These are phyloP conservation scores for Falco naumanni DNA, from an alignment of 2,797 vertebrate genomes.

Conservation along the genomic window DNA sequence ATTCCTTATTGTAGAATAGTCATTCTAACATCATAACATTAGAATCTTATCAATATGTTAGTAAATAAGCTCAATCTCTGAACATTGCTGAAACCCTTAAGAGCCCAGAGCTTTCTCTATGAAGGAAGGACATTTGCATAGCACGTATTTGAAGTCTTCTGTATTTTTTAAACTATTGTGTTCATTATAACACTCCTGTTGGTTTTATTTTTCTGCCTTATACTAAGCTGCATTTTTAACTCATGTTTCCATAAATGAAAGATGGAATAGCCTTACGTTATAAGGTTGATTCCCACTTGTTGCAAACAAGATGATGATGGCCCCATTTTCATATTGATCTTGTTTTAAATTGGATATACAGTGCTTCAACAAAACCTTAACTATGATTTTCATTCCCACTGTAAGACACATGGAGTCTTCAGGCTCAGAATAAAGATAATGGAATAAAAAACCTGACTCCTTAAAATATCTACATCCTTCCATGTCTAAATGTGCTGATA, in stretches of 20 bases:
- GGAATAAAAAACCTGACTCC: background rate
- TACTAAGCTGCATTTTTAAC: background rate
- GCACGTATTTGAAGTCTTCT: background rate
- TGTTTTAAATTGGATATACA: slow-evolving; percentile 11
- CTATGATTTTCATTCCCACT: background rate
- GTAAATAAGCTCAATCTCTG: background rate
- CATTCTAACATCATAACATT: background rate
- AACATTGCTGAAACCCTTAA: background rate
- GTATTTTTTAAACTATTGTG: background rate
- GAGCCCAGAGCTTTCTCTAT: background rate
- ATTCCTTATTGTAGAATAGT: background rate
- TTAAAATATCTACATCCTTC: background rate
- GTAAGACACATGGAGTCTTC: background rate
- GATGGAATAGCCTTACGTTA: background rate
- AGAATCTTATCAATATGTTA: background rate
- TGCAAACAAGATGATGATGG: background rate
- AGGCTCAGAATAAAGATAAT: slow-evolving; percentile 19
- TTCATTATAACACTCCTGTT: background rate
- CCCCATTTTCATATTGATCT: background rate
- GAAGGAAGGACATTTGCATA: background rate
- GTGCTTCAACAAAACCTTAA: slow-evolving; percentile 18
- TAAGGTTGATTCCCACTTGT: background rate
- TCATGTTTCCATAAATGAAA: background rate
- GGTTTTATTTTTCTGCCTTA: background rate
- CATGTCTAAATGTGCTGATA: background rate